Evolutionary conservation across 1,140 invertebrate genomes (phyloP), one percentile per base, ranked within the genome.

Genomic region (Bombus superbus): DNA sequence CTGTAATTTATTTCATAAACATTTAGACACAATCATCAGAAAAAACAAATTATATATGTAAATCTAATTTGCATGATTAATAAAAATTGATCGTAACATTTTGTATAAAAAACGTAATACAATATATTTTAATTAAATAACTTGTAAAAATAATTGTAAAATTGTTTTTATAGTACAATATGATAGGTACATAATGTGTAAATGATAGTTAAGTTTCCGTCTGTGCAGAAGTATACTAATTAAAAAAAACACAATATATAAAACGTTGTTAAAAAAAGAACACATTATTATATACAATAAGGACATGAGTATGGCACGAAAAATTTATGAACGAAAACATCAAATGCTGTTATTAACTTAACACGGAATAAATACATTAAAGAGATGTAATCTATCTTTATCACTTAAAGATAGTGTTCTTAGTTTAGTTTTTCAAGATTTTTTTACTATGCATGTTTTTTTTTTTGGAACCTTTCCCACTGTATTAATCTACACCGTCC

Each of bases 391-490:
- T 90, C 74, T 88, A 62, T 79, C 77, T 71, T 87, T 90, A 81
- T 86, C 66, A 77, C 75, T 85, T 90, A 38, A 80, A 90, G 88
- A 88, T 81, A 78, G 79, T 72, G 59, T 79, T 81, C 75, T 81
- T 83, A 81, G 18, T 81, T 81, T 87, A 85, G n/a, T 85, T 82
- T 57, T 83, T 22, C 71, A 59, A 86, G 66, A 87, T 59, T 47
- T 83, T 74, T 85, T 74, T 68, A 79, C 42, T 75, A 77, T 84
- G 66, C 57, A 81, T 89, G 69, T 66, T 85, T 87, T 82, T 90
- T 90, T 85, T 90, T 85, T 88, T 87, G 86, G 89, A 90, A 90
- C 89, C 82, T 90, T 81, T 90, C 82, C 86, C 89, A 86, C 84
- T 90, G 78, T 71, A 88, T 90, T 88, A 88, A 83, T 90, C 86